phyloP scores from a whole-genome alignment of 2,113 vertebrate species.

The Lepisosteus osseus region DNA sequence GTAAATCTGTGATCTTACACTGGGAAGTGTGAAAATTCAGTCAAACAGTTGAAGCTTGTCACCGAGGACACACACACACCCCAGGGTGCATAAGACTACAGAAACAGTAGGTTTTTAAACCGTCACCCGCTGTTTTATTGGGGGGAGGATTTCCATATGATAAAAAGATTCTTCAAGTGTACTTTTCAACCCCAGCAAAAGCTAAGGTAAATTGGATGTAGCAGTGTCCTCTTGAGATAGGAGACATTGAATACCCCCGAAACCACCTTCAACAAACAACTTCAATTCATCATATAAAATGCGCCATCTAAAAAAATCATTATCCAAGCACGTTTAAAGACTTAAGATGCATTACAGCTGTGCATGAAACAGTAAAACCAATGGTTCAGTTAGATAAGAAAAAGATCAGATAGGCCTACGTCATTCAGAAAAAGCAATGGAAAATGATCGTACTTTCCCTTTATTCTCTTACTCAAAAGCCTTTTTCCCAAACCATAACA shows the following conservation, averaged over 20 bases:
- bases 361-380: too few relatives aligned
- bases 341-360: neutral
- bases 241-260: neutral
- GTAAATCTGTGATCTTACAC: neutral
- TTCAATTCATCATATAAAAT: neutral
- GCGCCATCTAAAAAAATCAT: neutral
- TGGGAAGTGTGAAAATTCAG: neutral
- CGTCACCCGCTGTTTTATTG: slow-evolving; percentile 16
- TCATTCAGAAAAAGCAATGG: too few relatives aligned
- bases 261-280: neutral
- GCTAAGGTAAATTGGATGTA: slow-evolving; percentile 15
- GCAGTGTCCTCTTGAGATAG: neutral
- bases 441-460: too few relatives aligned
- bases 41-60: neutral
- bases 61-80: neutral
- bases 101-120: neutral
- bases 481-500: too few relatives aligned
- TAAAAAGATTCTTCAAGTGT: slow-evolving; percentile 12
- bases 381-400: too few relatives aligned
- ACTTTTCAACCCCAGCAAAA: neutral
- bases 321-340: neutral
- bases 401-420: too few relatives aligned
- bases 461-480: too few relatives aligned
- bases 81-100: neutral
- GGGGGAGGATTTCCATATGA: slow-evolving; percentile 19